Evolutionary conservation across 2,113 vertebrate genomes (phyloP).

Genomic region (Atlantisia rogersi): DNA sequence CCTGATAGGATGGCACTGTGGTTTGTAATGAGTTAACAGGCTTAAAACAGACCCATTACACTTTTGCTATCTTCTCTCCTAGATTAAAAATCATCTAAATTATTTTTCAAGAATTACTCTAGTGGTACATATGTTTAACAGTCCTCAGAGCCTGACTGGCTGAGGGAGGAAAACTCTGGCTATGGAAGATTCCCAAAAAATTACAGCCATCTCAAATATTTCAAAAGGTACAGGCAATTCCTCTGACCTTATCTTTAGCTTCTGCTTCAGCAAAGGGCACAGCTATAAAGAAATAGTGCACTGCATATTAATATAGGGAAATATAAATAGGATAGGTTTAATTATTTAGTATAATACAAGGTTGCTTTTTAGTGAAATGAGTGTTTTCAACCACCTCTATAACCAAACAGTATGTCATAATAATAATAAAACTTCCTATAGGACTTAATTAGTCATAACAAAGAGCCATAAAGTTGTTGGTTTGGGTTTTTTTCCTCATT

Average conservation of each 20-base stretch:
- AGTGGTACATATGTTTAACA: background rate
- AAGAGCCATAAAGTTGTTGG: accelerated
- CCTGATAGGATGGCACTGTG: background rate
- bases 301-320: background rate
- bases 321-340: background rate
- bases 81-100: background rate
- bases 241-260: background rate
- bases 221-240: background rate
- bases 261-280: background rate
- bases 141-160: background rate
- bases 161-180: background rate
- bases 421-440: background rate
- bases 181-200: background rate
- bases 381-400: background rate
- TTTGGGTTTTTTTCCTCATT: background rate
- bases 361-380: background rate
- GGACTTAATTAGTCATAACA: background rate
- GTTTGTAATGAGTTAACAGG: background rate
- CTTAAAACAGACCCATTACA: background rate
- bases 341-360: background rate
- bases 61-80: background rate
- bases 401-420: background rate
- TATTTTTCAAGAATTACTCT: background rate
- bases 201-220: background rate
- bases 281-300: background rate